A percentile compares a stretch with the other conserved stretches of the same genome.
These are phyloP conservation scores for Oncorhynchus masou DNA, from an alignment of 2,113 vertebrate genomes.

Conservation along the genomic window DNA sequence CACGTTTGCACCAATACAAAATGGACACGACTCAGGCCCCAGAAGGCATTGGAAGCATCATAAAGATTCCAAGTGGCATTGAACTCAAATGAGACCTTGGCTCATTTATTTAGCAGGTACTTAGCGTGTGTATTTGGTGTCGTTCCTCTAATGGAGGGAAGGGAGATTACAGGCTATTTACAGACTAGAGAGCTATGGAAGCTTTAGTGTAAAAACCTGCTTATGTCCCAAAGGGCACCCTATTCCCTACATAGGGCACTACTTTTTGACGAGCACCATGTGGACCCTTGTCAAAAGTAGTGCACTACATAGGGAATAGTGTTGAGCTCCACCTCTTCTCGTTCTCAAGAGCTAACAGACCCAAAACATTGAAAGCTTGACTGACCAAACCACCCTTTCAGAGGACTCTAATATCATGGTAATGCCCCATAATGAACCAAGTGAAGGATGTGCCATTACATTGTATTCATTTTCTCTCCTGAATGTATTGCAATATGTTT, in stretches of 20 bases:
- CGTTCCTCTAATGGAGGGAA: slow-evolving; percentile 25
- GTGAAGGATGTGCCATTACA: slow-evolving; percentile 24
- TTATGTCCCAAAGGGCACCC: too few relatives aligned
- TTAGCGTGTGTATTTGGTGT: slow-evolving; percentile 52
- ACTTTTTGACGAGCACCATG: too few relatives aligned
- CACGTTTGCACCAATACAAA: background rate
- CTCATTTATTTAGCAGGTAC: slow-evolving; percentile 56
- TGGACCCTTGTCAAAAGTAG: too few relatives aligned
- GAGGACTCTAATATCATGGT: slow-evolving; percentile 38
- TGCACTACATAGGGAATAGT: too few relatives aligned
- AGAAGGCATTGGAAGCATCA: slow-evolving; percentile 45
- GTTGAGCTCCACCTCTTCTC: slow-evolving; percentile 29
- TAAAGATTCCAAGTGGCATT: slow-evolving; percentile 52
- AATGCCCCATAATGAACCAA: slow-evolving; percentile 41
- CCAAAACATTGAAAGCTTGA: slow-evolving; percentile 50
- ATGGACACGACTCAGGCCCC: background rate
- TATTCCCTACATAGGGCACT: too few relatives aligned
- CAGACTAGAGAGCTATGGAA: too few relatives aligned
- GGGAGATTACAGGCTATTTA: slow-evolving; percentile 38
- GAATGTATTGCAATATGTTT: slow-evolving; percentile 17
- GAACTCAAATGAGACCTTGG: slow-evolving; percentile 44
- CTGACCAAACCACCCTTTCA: slow-evolving; percentile 42
- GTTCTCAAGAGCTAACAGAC: slow-evolving; percentile 37
- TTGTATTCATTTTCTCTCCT: slow-evolving; percentile 25
- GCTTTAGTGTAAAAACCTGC: too few relatives aligned